Conservation (phyloP, 2,113 vertebrate species). For the Ellobius talpinus region DNA sequence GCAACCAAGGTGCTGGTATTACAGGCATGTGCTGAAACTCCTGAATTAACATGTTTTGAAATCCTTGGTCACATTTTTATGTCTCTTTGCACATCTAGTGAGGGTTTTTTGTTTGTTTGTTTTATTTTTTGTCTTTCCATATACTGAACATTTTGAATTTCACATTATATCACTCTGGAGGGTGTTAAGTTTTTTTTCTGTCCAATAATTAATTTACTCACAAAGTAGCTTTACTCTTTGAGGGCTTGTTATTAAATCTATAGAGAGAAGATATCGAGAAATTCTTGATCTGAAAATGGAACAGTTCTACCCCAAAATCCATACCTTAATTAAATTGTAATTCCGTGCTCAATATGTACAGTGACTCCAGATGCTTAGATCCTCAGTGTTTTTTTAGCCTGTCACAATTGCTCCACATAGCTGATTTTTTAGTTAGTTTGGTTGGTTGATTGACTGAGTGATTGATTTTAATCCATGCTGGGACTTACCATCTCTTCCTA, state of each 20-base stretch:
- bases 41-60: neutral
- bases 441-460: too few relatives aligned
- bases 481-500: neutral
- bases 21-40: neutral
- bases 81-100: neutral
- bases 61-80: neutral
- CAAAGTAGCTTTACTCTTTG: neutral
- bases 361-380: neutral
- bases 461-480: neutral
- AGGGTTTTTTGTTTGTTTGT: neutral
- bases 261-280: neutral
- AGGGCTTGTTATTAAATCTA: constrained; percentile 20
- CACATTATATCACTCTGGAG: constrained; percentile 23
- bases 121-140: neutral
- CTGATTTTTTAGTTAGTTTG: neutral
- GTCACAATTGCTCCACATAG: neutral
- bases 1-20: neutral
- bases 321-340: neutral
- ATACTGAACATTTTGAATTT: neutral
- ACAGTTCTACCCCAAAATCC: neutral
- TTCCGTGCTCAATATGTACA: neutral
- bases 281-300: constrained; percentile 23
- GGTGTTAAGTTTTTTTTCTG: constrained; percentile 29
- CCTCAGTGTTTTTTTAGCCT: neutral
- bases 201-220: neutral